Conservation (phyloP, 2,888 invertebrate species). For the Rhyacophila evoluta region DNA sequence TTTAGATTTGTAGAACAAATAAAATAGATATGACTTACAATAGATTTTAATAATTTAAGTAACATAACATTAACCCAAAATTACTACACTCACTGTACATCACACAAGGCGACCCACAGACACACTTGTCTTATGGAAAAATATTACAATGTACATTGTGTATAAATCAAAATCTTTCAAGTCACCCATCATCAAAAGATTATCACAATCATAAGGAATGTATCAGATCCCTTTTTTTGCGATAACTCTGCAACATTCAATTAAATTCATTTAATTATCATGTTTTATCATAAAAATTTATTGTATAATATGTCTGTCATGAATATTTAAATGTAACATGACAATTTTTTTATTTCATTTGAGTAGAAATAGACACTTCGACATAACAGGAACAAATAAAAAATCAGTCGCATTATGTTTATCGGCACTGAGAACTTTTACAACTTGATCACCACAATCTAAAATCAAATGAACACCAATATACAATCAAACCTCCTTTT, state of each 20-base stretch:
- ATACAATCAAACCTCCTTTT: no score
- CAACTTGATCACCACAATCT: no score
- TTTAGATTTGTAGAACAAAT: background rate
- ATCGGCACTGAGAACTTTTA: no score
- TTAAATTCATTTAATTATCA: background rate
- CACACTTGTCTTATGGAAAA: no score
- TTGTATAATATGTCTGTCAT: background rate
- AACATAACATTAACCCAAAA: background rate
- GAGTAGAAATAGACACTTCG: background rate
- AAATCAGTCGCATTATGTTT: no score
- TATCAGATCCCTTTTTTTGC: background rate
- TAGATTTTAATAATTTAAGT: background rate
- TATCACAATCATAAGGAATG: background rate
- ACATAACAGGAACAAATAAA: background rate
- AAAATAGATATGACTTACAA: constrained; percentile 9
- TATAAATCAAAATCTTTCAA: background rate
- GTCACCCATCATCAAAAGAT: background rate
- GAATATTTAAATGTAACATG: background rate
- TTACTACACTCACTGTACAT: background rate
- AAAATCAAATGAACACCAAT: no score
- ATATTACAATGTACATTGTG: no score
- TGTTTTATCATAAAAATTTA: background rate
- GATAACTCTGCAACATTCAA: no score
- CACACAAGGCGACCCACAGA: background rate
- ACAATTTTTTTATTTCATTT: background rate